Evolutionary conservation across 1,140 invertebrate genomes (phyloP).

Genomic region (Rhyzopertha dominica): DNA sequence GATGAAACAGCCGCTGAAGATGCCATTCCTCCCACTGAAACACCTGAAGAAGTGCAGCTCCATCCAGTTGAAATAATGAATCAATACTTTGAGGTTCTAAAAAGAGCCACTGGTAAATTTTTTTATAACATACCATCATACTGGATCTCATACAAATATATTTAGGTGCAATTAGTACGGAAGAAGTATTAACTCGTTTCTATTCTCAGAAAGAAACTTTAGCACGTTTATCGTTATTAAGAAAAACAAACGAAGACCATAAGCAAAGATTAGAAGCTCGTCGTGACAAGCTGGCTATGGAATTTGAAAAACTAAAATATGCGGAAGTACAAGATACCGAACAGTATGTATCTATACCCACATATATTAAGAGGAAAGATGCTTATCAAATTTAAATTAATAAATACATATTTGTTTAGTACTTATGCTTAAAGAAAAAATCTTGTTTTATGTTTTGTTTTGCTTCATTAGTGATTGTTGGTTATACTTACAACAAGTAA

Average conservation of each 20-base stretch:
- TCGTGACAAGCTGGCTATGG: slow-evolving; percentile 59
- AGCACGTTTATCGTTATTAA: slow-evolving; percentile 60
- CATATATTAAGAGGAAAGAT: too few species aligned
- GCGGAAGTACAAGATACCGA: slow-evolving; percentile 72
- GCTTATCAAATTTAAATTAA: too few species aligned
- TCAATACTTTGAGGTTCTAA: slow-evolving; percentile 63
- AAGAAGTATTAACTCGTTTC: slow-evolving; percentile 69
- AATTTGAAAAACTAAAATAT: slow-evolving; percentile 72
- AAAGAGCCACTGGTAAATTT: slow-evolving; percentile 61
- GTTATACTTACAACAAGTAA: too few species aligned
- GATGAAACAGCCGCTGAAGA: slow-evolving; percentile 40
- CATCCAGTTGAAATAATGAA: slow-evolving; percentile 54
- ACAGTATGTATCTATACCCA: too few species aligned
- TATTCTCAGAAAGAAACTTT: slow-evolving; percentile 65
- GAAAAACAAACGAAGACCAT: slow-evolving; percentile 63
- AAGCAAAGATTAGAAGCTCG: slow-evolving; percentile 64
- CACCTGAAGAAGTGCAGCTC: slow-evolving; percentile 33
- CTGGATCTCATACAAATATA: slow-evolving; percentile 4
- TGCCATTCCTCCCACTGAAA: too few species aligned
- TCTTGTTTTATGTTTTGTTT: too few species aligned
- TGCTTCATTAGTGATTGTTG: too few species aligned
- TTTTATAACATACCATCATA: neutral
- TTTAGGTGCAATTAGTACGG: slow-evolving; percentile 62
- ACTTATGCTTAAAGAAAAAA: too few species aligned
- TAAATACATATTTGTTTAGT: too few species aligned